Percentiles rank a stretch among this genome's conserved stretches.
These are phyloP conservation scores for Geopemphigus sp. DNA, from an alignment of 1,140 invertebrate genomes.

Conservation along the genomic window DNA sequence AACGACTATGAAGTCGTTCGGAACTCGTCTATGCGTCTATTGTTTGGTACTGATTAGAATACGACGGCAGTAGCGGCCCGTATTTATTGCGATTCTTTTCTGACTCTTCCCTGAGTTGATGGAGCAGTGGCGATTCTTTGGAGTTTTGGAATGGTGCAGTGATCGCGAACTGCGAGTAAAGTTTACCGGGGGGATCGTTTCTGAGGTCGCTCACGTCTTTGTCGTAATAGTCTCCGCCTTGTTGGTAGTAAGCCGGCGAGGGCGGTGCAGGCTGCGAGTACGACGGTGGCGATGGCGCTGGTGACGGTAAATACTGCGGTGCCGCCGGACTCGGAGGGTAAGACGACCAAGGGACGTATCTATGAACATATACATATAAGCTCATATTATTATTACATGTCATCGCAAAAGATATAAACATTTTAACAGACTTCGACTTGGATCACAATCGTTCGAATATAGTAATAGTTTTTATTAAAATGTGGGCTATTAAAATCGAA, in stretches of 20 bases:
- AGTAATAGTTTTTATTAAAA: too few relatives aligned
- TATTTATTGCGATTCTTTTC: conserved; percentile 28
- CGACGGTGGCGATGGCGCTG: not conserved
- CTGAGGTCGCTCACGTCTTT: not conserved
- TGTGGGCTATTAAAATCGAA: too few relatives aligned
- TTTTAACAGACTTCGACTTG: too few relatives aligned
- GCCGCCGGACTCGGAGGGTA: not conserved
- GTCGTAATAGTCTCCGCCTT: not conserved
- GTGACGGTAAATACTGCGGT: not conserved
- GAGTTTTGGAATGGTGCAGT: not conserved
- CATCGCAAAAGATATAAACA: too few relatives aligned
- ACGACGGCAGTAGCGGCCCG: not conserved
- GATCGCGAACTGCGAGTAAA: not conserved
- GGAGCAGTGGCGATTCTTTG: conserved; percentile 22
- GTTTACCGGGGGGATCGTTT: not conserved
- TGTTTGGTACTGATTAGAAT: conserved; percentile 9
- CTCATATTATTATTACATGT: too few relatives aligned
- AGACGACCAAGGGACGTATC: not conserved
- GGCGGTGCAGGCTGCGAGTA: conserved; percentile 7
- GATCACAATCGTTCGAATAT: too few relatives aligned
- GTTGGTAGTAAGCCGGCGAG: not conserved
- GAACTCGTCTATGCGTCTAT: not conserved
- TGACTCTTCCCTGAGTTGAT: conserved; percentile 25
- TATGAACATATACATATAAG: not conserved
- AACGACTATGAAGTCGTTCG: not conserved